Percentiles rank a stretch among this genome's conserved stretches.
phyloP scores from a whole-genome alignment of 2,888 invertebrate genomes.

The Seira ritae region DNA sequence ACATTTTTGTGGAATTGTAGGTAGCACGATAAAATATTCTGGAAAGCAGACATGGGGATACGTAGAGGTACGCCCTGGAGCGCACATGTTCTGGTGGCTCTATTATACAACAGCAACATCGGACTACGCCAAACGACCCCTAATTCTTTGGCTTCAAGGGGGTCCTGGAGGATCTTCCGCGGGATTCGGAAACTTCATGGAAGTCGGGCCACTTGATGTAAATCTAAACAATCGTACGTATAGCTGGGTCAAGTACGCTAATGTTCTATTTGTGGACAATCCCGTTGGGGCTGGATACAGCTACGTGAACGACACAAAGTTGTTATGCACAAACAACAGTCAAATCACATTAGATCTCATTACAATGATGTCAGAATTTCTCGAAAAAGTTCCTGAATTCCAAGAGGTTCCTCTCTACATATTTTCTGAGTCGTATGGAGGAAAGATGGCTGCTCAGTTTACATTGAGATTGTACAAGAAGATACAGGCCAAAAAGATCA shows the following conservation, averaged over 20 bases:
- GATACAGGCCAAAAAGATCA: constrained; percentile 80
- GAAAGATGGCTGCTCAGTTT: constrained; percentile 94
- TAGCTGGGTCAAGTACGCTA: constrained; percentile 82
- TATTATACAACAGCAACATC: constrained; percentile 82
- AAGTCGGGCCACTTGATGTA: constrained; percentile 85
- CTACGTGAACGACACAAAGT: constrained; percentile 81
- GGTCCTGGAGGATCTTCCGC: constrained; percentile 90
- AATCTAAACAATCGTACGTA: constrained; percentile 82
- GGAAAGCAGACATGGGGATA: constrained; percentile 86
- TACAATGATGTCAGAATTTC: constrained; percentile 83
- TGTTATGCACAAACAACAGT: constrained; percentile 79
- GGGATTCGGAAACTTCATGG: constrained; percentile 91
- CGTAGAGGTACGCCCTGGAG: constrained; percentile 83
- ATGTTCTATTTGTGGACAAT: constrained; percentile 87
- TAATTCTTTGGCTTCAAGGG: constrained; percentile 93
- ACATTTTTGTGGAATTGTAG: constrained; percentile 34
- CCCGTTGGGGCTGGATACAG: constrained; percentile 94
- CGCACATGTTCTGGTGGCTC: constrained; percentile 93
- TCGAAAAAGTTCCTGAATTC: constrained; percentile 83
- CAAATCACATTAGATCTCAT: constrained; percentile 87
- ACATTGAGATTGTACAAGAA: constrained; percentile 80
- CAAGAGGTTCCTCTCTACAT: constrained; percentile 84
- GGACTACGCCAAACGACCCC: constrained; percentile 82
- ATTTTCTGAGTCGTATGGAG: constrained; percentile 93
- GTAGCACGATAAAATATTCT: constrained; percentile 38